Percentiles rank a stretch among this genome's conserved stretches.
phyloP scores from a whole-genome alignment of 2,797 vertebrate species.

The Prunella strophiata region DNA sequence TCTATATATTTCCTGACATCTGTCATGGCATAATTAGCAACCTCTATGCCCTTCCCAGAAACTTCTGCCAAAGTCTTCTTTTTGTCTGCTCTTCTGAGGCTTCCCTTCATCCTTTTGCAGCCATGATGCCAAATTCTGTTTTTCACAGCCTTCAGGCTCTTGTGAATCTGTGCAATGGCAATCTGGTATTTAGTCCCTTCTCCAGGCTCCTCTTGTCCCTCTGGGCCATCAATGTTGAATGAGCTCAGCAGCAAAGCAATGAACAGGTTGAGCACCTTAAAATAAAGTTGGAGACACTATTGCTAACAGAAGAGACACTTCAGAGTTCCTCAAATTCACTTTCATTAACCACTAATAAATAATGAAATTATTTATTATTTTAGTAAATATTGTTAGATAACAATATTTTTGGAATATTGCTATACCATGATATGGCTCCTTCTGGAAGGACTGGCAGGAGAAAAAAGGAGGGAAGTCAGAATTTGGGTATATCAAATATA shows the following conservation, averaged over 20 bases:
- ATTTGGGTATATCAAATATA: background rate
- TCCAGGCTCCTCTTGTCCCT: slow-evolving; percentile 78
- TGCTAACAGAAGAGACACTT: background rate
- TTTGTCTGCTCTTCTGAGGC: slow-evolving; percentile 44
- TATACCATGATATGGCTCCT: background rate
- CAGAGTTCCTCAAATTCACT: background rate
- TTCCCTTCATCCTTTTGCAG: background rate
- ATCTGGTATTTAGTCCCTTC: slow-evolving; percentile 87
- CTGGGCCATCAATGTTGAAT: slow-evolving; percentile 83
- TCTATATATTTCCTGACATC: slow-evolving; percentile 34
- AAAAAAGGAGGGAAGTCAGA: background rate
- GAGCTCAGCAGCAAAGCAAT: slow-evolving; percentile 93
- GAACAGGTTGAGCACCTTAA: slow-evolving; percentile 93
- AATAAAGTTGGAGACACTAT: background rate
- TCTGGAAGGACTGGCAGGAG: background rate
- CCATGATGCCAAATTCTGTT: slow-evolving; percentile 48
- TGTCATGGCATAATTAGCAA: slow-evolving; percentile 44
- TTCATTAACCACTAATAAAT: background rate
- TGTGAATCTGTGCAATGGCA: slow-evolving; percentile 81
- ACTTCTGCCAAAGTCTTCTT: slow-evolving; percentile 75
- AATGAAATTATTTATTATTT: background rate
- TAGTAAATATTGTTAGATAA: no score
- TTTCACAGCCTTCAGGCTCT: slow-evolving; percentile 75
- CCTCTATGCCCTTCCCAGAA: background rate
- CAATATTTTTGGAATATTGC: background rate